Evolutionary conservation across 2,113 vertebrate genomes (phyloP), one percentile per base, ranked within the genome.

Genomic region (Origma solitaria): DNA sequence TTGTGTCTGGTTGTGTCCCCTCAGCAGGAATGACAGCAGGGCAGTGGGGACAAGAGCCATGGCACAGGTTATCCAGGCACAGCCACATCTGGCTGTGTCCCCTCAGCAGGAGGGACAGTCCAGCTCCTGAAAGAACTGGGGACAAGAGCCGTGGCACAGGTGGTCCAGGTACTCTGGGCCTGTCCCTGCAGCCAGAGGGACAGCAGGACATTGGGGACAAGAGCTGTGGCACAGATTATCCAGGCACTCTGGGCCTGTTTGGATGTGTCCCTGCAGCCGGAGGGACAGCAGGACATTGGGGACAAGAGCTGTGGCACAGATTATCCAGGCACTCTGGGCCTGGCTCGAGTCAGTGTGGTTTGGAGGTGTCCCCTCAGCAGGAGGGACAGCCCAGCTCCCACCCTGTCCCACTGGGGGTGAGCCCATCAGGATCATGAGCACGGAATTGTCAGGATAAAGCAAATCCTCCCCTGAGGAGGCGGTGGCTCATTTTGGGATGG

Each of bases 401-500:
- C 58, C 68, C 53, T 58, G 51, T 70, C 65, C 15, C 16, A 4
- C 0, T 13, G 17, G 33, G 33, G 51, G 9, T 60, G 56, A 17
- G 61, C 71, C 51, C 37, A 5, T 35, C 14, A 44, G 73, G 24
- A 5, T 61, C 0, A 0, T 40, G 71, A 23, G 66, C 35, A 0
- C 15, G 40, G 68, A 38, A 10, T 1, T 31, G 35, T 12, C 31
- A 25, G 58, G 65, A 3, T 31, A 27, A 56, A 53, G 40, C 23
- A 20, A 13, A 37, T 7, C 44, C 66, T 65, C 16, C 1, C 13
- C 20, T 1, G 0, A 40, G 57, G 76, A 42, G 50, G 1, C 31
- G 42, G 3, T 45, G 56, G 7, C 40, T 84, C 22, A 0, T 0
- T 13, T 65, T 38, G 20, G 35, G 11, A 1, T 3, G 7, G 5